Percentiles rank a stretch among this genome's conserved stretches.
Conservation (phyloP, 2,113 vertebrate genomes). For the Leptocoma aspasia region DNA sequence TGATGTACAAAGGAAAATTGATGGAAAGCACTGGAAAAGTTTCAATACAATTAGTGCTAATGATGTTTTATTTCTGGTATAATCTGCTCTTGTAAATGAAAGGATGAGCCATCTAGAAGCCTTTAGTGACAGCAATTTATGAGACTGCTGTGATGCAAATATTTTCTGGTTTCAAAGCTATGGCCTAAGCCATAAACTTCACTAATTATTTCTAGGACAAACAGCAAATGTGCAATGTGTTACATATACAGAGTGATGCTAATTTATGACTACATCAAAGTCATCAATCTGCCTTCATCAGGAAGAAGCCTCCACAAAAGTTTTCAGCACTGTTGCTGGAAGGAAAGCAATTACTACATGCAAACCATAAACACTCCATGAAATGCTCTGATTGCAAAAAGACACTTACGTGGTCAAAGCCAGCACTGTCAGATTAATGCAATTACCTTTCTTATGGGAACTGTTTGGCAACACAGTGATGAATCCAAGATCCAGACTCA, state of each 20-base stretch:
- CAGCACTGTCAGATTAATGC: not conserved
- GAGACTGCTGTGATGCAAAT: not conserved
- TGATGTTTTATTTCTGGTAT: not conserved
- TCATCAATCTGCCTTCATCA: not conserved
- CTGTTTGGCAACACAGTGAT: constrained; percentile 68
- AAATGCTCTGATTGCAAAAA: not conserved
- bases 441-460: constrained; percentile 34
- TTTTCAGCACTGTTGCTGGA: not conserved
- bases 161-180: constrained; percentile 5
- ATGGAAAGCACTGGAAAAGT: not conserved
- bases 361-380: not conserved
- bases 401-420: not conserved
- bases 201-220: constrained; percentile 11
- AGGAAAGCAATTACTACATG: not conserved
- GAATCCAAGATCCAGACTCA: constrained; percentile 76
- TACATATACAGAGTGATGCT: not conserved
- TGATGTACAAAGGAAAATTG: not conserved
- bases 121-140: not conserved
- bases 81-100: not conserved
- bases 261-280: constrained; percentile 36
- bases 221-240: not conserved
- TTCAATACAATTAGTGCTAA: not conserved
- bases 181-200: not conserved
- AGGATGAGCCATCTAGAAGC: not conserved
- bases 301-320: not conserved